Evolutionary conservation across 1,140 invertebrate genomes (phyloP).

Genomic region (Helicoverpa armigera): DNA sequence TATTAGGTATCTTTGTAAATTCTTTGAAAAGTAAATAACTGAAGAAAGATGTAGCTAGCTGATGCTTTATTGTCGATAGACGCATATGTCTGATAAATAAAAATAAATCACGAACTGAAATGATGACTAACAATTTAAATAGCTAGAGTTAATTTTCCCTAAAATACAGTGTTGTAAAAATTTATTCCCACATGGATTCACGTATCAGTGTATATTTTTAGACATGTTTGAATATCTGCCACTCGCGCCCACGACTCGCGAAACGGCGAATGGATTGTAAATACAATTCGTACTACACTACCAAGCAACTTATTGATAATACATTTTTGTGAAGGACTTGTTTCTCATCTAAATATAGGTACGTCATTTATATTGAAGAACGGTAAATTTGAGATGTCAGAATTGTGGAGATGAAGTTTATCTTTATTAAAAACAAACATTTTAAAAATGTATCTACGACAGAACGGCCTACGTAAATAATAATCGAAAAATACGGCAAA

Average conservation of each 20-base stretch:
- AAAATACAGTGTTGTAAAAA: slow-evolving; percentile 18
- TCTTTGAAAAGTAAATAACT: no score
- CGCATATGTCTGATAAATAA: no score
- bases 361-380: slow-evolving; percentile 12
- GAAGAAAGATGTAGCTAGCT: no score
- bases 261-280: slow-evolving; percentile 43
- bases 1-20: not conserved
- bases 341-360: not conserved
- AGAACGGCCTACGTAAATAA: no score
- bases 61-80: no score
- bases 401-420: no score
- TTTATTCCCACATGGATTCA: slow-evolving; percentile 40
- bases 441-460: not conserved
- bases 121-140: not conserved
- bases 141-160: not conserved
- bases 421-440: not conserved
- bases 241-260: slow-evolving; percentile 55
- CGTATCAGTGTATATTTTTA: slow-evolving; percentile 69
- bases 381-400: slow-evolving; percentile 1
- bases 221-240: slow-evolving; percentile 65
- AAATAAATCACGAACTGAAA: not conserved
- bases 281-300: slow-evolving; percentile 38
- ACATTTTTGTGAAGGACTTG: not conserved
- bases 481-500: not conserved
- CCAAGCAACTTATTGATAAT: slow-evolving; percentile 1